Evolutionary conservation across 1,140 invertebrate genomes (phyloP).

Genomic region (Schlechtendalia chinensis): DNA sequence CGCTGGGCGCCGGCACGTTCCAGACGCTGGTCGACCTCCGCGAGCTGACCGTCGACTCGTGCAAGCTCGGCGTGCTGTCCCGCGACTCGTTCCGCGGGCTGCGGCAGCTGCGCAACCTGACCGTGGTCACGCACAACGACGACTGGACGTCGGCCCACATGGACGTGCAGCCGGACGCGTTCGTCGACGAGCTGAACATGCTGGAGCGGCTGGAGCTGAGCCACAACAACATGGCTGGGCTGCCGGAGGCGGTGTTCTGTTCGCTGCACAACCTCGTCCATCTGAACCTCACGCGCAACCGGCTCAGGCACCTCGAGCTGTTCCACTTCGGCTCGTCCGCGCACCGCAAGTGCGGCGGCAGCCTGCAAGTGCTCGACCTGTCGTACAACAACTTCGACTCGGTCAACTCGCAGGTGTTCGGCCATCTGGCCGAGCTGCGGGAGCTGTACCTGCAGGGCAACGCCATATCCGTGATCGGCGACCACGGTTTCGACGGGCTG

Average conservation of each 20-base stretch:
- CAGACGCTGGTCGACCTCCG: constrained; percentile 75
- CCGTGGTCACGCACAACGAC: constrained; percentile 82
- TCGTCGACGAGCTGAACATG: constrained; percentile 70
- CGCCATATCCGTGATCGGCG: constrained; percentile 73
- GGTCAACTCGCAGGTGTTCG: constrained; percentile 72
- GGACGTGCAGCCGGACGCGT: constrained; percentile 73
- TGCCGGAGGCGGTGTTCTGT: constrained; percentile 81
- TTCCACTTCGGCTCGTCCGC: constrained; percentile 69
- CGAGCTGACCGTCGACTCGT: constrained; percentile 83
- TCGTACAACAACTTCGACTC: constrained; percentile 80
- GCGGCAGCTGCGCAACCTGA: constrained; percentile 76
- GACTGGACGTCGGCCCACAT: constrained; percentile 81
- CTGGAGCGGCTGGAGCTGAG: constrained; percentile 79
- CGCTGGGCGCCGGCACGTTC: constrained; percentile 80
- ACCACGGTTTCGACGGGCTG: constrained; percentile 78
- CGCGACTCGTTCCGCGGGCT: constrained; percentile 79
- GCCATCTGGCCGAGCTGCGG: constrained; percentile 66
- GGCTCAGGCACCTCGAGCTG: constrained; percentile 72
- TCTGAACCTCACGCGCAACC: constrained; percentile 78
- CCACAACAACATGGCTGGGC: constrained; percentile 81
- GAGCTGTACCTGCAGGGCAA: constrained; percentile 68
- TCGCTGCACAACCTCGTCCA: constrained; percentile 72
- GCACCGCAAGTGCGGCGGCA: constrained; percentile 68
- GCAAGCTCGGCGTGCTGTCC: constrained; percentile 84
- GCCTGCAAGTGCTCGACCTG: constrained; percentile 72